These are phyloP conservation scores for Ciconia maguari DNA, from an alignment of 2,113 vertebrate genomes.

Conservation along the genomic window DNA sequence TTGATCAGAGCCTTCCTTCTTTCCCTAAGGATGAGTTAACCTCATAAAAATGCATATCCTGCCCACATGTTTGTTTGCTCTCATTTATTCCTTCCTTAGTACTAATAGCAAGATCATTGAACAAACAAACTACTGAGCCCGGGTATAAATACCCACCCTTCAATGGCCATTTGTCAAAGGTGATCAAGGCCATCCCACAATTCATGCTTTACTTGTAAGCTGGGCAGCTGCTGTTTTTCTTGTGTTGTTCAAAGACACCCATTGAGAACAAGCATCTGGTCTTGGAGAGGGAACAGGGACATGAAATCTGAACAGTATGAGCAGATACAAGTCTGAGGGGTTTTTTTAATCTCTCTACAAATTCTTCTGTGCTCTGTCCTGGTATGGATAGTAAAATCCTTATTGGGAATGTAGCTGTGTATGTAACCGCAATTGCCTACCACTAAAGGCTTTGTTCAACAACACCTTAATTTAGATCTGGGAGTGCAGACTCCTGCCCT, in stretches of 20 bases:
- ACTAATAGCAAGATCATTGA: background rate
- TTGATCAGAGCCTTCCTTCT: conserved; percentile 28
- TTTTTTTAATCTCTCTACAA: background rate
- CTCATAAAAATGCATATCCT: conserved; percentile 55
- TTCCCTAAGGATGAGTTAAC: conserved; percentile 44
- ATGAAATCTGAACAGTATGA: background rate
- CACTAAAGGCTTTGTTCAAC: background rate
- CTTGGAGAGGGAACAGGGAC: background rate
- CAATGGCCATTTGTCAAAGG: background rate
- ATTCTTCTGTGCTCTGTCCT: background rate
- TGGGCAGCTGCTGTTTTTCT: conserved; percentile 34
- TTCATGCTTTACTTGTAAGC: background rate
- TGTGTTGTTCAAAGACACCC: conserved; percentile 18
- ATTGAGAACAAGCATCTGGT: conserved; percentile 14
- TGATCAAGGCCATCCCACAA: background rate
- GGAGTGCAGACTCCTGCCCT: background rate
- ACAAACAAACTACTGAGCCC: background rate
- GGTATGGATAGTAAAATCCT: background rate
- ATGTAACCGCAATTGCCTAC: background rate
- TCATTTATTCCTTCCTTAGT: conserved; percentile 31
- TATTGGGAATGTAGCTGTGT: background rate
- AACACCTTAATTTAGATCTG: background rate
- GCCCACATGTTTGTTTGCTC: conserved; percentile 44
- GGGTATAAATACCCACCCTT: background rate
- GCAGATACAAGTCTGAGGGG: background rate